Evolutionary conservation across 2,888 invertebrate species (phyloP), one percentile per base, ranked within the genome.

Genomic region (Lymantria dispar): DNA sequence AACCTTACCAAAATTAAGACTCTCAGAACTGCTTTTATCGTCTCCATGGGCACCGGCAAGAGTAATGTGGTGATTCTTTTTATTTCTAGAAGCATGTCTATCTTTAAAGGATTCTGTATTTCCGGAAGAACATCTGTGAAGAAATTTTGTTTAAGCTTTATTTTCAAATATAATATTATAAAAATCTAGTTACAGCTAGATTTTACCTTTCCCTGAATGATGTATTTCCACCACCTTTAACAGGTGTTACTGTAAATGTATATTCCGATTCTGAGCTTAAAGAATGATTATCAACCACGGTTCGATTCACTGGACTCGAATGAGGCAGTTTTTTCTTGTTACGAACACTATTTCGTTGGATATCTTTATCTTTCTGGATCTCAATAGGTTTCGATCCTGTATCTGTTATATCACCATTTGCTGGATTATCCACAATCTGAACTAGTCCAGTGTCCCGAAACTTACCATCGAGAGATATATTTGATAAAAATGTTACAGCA

Each of bases 401-500:
- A 62, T 83, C 77, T 52, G 64, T 67, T 70, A 74, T 80, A 59
- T 85, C 85, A 63, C 59, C 64, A 58, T 74, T 80, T 13, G 64
- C 56, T 36, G 72, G 54, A 58, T 80, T 80, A 64, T 80, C 80
- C 37, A 70, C 62, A 58, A 78, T 62, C 54, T 81, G 78, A 49
- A 73, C 67, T 53, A 83, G 57, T 60, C 83, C 94, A 55, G 94
- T 94, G 80, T 96, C 95, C 78, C 94, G 94, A 85, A 96, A 95
- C 69, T 95, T 95, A 64, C 98, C 98, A 92, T 98, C 98, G 60
- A 98, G 92, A 59, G 98, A 98, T 80, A 99, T 98, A 90, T 98
- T 98, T 48, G 98, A 96, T 70, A 99, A 93, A 92, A 98, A 99
- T 77, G 97, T 96, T 76, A 98, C 94, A 68, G 98, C 98, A 78